phyloP scores from a whole-genome alignment of 2,113 vertebrate species.

The Cercocebus atys region DNA sequence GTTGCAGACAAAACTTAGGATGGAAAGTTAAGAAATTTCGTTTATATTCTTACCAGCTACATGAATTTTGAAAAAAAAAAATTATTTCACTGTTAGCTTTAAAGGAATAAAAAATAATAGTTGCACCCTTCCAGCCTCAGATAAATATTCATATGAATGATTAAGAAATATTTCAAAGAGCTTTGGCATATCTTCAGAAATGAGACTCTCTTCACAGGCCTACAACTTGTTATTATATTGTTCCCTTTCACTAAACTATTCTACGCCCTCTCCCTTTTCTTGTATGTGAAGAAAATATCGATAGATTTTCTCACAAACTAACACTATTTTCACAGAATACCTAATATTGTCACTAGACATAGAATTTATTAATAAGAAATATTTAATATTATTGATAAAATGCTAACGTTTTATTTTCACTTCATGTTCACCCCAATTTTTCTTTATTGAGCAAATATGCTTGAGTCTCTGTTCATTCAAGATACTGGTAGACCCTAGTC shows the following conservation, averaged over 20 bases:
- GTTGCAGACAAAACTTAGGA: neutral
- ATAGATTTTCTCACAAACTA: neutral
- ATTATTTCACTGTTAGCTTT: neutral
- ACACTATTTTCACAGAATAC: neutral
- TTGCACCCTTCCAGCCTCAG: neutral
- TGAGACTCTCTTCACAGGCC: neutral
- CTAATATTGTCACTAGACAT: neutral
- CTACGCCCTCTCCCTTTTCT: fast-evolving
- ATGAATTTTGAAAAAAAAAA: neutral
- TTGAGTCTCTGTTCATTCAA: neutral
- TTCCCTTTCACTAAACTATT: neutral
- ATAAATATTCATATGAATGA: neutral
- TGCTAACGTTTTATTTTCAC: neutral
- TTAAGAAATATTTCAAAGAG: neutral
- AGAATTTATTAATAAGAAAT: neutral
- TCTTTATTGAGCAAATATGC: neutral
- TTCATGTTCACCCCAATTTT: neutral
- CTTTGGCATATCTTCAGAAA: neutral
- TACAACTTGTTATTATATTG: neutral
- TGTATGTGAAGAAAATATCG: neutral
- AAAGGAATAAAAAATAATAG: neutral
- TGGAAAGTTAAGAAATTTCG: neutral
- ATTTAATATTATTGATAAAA: neutral
- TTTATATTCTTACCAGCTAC: neutral
- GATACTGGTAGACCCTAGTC: neutral